These are phyloP conservation scores for Characodon lateralis DNA, from an alignment of 2,797 vertebrate genomes.

Conservation along the genomic window DNA sequence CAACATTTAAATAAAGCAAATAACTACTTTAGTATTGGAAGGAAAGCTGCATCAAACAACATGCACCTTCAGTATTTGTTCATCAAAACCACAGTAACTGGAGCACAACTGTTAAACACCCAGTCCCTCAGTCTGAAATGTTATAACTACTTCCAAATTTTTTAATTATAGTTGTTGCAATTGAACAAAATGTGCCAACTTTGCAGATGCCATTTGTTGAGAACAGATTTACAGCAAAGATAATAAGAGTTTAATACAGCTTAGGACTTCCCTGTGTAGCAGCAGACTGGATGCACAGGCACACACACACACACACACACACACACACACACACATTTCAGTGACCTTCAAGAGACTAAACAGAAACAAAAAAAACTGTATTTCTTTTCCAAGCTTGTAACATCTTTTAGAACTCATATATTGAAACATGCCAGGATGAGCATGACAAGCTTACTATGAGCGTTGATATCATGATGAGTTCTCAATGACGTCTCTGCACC, in stretches of 20 bases:
- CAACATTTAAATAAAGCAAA: not conserved
- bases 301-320: not conserved
- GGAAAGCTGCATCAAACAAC: not conserved
- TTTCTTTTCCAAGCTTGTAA: constrained; percentile 17
- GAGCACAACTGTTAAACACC: not conserved
- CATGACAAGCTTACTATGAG: not conserved
- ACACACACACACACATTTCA: not conserved
- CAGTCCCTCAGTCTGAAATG: not conserved
- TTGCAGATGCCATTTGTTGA: not conserved
- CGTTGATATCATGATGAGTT: not conserved
- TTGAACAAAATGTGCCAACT: not conserved
- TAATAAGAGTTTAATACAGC: not conserved
- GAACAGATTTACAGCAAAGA: constrained; percentile 1
- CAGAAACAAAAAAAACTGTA: constrained; percentile 8
- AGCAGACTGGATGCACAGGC: constrained; percentile 10
- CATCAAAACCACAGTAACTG: not conserved
- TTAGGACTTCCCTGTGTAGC: constrained; percentile 18
- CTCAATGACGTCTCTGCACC: constrained; percentile 39
- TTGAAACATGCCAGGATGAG: not conserved
- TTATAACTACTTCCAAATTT: not conserved
- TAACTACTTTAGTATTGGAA: not conserved
- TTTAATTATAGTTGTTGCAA: not conserved
- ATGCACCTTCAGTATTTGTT: not conserved
- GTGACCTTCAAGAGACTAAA: constrained; percentile 63
- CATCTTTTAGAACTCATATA: not conserved